Base-by-base conservation (phyloP, 2,888 invertebrate species). In the Yponomeuta plumbellus region DNA sequence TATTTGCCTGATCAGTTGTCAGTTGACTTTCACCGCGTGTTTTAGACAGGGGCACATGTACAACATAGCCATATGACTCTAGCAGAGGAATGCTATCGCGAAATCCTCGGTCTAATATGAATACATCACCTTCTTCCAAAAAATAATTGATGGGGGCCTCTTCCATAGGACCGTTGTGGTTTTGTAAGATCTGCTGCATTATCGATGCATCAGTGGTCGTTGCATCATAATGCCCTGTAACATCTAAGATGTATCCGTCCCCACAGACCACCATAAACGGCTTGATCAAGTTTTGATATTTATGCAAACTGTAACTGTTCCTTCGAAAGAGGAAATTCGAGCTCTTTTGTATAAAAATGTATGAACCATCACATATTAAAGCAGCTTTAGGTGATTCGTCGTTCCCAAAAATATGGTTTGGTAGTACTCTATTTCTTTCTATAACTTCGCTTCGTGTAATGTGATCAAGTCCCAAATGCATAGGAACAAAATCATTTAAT, bases 291-390 rank as follows among this genome's bases (percentile, higher is more conserved):
- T 65, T 65, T 17, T 20, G 13, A 65, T 71, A 39, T 66, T 52
- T 63, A 62, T 70, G 70, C 70, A 71, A 64, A 69, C 71, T 52
- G 69, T 61, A 64, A 40, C 34, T 65, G 66, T 34, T 34, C 34
- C 34, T 34, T 34, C 8, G 34, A 34, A 34, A 34, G 34, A 34
- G 34, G 34, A 34, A 72, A 44, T 69, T 70, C 10, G 68, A 67
- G 17, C 67, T 69, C 66, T 71, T 71, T 66, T 71, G 68, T 10
- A 71, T 67, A 63, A 66, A 70, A 34, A 71, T 63, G 58, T 73
- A 72, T 22, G 68, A 68, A 11, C 69, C 71, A 64, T 71, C 71
- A 11, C 44, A 58, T 23, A 71, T 69, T 39, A 69, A 23, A 56
- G 70, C 67, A 23, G 68, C 66, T 66, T 67, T 69, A 13, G 64